A percentile compares a stretch with the other conserved stretches of the same genome.
phyloP scores from a whole-genome alignment of 1,140 invertebrate genomes.

The Platyura marginata region DNA sequence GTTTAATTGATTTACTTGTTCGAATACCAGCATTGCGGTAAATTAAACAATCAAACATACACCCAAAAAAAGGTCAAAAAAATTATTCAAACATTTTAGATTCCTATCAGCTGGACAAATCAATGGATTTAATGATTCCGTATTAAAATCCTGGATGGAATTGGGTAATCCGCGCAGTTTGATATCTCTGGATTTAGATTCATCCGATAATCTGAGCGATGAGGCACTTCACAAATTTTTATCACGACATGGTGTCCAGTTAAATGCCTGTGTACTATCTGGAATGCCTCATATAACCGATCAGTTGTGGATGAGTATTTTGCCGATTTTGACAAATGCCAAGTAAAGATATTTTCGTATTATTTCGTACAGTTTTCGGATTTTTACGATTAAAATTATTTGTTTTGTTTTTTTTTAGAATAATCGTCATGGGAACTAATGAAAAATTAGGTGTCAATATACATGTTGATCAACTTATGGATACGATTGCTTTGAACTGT shows the following conservation, averaged over 20 bases:
- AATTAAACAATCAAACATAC: too few relatives aligned
- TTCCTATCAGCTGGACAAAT: constrained; percentile 90
- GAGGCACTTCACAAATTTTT: constrained; percentile 84
- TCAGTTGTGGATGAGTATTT: constrained; percentile 84
- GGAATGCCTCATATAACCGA: constrained; percentile 98
- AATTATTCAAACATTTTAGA: constrained; percentile 18
- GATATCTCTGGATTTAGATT: constrained; percentile 79
- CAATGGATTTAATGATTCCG: constrained; percentile 92
- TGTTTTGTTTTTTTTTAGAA: constrained; percentile 38
- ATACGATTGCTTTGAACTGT: constrained; percentile 90
- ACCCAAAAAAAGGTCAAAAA: not conserved
- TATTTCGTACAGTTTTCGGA: not conserved
- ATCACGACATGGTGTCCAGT: constrained; percentile 68
- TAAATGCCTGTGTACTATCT: constrained; percentile 71
- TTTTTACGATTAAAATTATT: not conserved
- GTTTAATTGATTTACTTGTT: constrained; percentile 79
- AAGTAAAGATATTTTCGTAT: constrained; percentile 44
- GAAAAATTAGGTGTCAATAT: constrained; percentile 92
- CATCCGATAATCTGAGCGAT: constrained; percentile 89
- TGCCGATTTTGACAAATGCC: constrained; percentile 76
- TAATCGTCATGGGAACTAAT: constrained; percentile 91
- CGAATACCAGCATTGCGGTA: constrained; percentile 56
- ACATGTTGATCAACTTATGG: constrained; percentile 91
- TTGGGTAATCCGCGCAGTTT: constrained; percentile 52
- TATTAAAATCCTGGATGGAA: constrained; percentile 78